Evolutionary conservation across 2,888 invertebrate genomes (phyloP), one percentile per base, ranked within the genome.

Genomic region (Doris montereyensis): DNA sequence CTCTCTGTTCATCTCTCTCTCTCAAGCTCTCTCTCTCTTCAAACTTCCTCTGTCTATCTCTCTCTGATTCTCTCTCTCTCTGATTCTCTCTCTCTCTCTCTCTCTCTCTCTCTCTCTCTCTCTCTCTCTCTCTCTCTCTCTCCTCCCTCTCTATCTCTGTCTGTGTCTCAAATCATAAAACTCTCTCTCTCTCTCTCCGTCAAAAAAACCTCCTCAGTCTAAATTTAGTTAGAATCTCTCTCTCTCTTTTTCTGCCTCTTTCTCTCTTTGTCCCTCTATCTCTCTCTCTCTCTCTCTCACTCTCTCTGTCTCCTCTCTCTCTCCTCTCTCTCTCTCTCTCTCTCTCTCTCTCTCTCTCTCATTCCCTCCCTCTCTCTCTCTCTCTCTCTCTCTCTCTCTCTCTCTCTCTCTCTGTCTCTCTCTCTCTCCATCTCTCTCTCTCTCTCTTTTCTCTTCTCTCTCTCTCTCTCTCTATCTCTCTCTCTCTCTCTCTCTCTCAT

Each of bases 211-310:
- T n/a, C n/a, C n/a, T n/a, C n/a, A n/a, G n/a, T n/a, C n/a, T n/a
- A n/a, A n/a, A n/a, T n/a, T n/a, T n/a, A n/a, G n/a, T n/a, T n/a
- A n/a, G n/a, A n/a, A n/a, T n/a, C n/a, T n/a, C n/a, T n/a, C n/a
- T n/a, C n/a, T n/a, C n/a, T n/a, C n/a, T n/a, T n/a, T n/a, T n/a
- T 3, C 5, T 73, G 32, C 67, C 24, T 57, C 32, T 73, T 30
- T 78, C 60, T 78, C 52, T 78, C 62, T 77, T 34, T 77, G 21
- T 77, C 58, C 72, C 34, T 71, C 71, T 77, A 32, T 71, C 32
- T 71, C 32, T 68, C 1, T 70, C 68, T 68, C 17, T 70, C 30
- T 68, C 28, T 57, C 68, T 68, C 52, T 65, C 41, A 60, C 24
- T 70, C 60, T 65, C 32, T 65, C 65, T 76, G 26, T 67, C 76